Evolutionary conservation across 1,140 invertebrate species (phyloP), one percentile per base, ranked within the genome.

Genomic region (Diachasmimorpha longicaudata): DNA sequence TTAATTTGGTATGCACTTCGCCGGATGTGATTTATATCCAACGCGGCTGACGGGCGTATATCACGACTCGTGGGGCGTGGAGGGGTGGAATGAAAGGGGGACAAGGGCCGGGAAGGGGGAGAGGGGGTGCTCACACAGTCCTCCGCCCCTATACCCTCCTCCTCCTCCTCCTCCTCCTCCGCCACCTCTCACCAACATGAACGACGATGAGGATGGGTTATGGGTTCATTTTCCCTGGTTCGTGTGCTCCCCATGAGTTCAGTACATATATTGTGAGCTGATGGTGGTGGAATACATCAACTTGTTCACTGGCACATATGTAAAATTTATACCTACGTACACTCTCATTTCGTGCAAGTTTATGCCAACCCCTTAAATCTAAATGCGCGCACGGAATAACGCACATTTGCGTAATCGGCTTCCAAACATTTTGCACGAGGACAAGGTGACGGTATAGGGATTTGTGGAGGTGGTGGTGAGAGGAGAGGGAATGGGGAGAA

Each of bases 151-250:
- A 31, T 6, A 31, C 31, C 31, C 2, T 6, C 2, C 31, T 6
- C 31, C n/a, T 13, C n/a, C n/a, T n/a, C n/a, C n/a, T n/a, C n/a
- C n/a, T n/a, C n/a, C n/a, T n/a, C n/a, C n/a, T n/a, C n/a, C n/a
- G n/a, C 37, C 10, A 10, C 37, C 39, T 13, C 39, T 42, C 39
- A 42, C 39, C 19, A 14, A 37, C 63, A 55, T 72, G 58, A 66
- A 46, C 44, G 70, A 66, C 21, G 36, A 16, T 78, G 79, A 78
- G 78, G 79, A 82, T 80, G 80, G 79, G 78, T 78, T 81, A 79
- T 72, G 77, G 80, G 76, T 83, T 80, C 82, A 83, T 85, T 85
- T 84, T 81, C 76, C 78, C 78, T 67, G 75, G 75, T 78, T 81
- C 79, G 76, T 67, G 68, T 79, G 78, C 81, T 77, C 79, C 76